Base-by-base conservation (phyloP, 2,113 vertebrate species). In the Leptobrachium ailaonicum region DNA sequence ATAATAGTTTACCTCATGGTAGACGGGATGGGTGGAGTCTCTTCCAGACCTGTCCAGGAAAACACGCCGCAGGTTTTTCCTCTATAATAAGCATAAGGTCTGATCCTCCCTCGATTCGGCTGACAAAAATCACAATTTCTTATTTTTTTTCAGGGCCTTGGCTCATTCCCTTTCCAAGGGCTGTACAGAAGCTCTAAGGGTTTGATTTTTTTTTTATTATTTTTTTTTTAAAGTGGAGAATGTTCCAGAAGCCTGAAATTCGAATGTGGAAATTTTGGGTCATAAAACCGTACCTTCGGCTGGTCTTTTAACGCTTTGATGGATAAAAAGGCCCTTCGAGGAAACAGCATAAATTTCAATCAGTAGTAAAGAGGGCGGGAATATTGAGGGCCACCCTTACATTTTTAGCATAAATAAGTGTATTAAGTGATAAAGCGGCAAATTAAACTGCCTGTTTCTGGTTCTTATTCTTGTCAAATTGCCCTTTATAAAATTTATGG, bases 151-250 rank as follows among this genome's bases (percentile, higher is more conserved):
- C 20, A 62, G 41, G 60, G 70, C 62, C 41, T 4, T 66, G 64
- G 45, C 14, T 9, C 12, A 13, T n/a, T 71, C 44, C 13, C 32
- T 45, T 79, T 79, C 75, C 50, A 77, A 56, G 41, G 43, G 76
- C 67, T 62, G 76, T 63, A 69, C 56, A 12, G 76, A 78, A 78
- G 76, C 67, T 63, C 62, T 79, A 62, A 80, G 62, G 77, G 66
- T 80, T 60, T 60, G 20, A 32, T 32, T 32, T 32, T 32, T 32
- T 32, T 32, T 1, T 32, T 32, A 32, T 32, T 32, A 1, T 32
- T 12, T 60, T 10, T 73, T 41, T 80, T 73, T 47, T 80, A 45
- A 41, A 67, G 72, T 8, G 71, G 58, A 79, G 50, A 73, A 66
- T 73, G 62, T 66, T 79, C 70, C 77, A 66, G 42, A 53, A 47